phyloP scores from a whole-genome alignment of 2,888 invertebrate species.

The Archaeoteleia sp. region DNA sequence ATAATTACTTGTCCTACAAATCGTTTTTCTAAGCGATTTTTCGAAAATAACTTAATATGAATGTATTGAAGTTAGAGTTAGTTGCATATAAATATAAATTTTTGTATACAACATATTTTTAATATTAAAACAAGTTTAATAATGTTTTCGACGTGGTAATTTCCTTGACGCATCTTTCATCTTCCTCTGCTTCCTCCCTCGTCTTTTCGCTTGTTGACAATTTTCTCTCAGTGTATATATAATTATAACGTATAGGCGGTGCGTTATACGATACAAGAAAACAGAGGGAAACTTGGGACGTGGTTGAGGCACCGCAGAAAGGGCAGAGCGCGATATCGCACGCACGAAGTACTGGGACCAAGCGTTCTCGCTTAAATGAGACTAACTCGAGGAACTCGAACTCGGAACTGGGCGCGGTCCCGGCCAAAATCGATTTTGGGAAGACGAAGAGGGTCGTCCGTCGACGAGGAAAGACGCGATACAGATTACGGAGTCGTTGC shows the following conservation, averaged over 20 bases:
- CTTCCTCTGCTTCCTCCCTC: constrained; percentile 6
- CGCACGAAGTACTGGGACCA: constrained; percentile 59
- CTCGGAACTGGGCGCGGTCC: constrained; percentile 70
- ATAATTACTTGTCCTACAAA: no score
- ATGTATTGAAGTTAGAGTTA: no score
- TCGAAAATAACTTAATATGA: no score
- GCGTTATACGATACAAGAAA: constrained; percentile 52
- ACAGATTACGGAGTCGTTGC: constrained; percentile 65
- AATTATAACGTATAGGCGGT: constrained; percentile 50
- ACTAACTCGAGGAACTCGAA: constrained; percentile 61
- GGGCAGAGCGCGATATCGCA: constrained; percentile 52
- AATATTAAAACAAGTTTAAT: no score
- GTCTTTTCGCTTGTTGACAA: constrained; percentile 36
- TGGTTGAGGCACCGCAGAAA: constrained; percentile 55
- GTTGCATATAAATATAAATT: no score
- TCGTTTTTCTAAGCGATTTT: no score
- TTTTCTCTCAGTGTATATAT: constrained; percentile 40
- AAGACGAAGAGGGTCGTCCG: constrained; percentile 59
- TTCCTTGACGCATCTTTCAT: no score
- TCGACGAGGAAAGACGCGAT: constrained; percentile 58
- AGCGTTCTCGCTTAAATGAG: constrained; percentile 68
- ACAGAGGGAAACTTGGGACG: constrained; percentile 51
- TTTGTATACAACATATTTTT: no score
- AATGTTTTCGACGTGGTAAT: no score
- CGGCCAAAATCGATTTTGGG: constrained; percentile 72